Evolutionary conservation across 2,888 invertebrate species (phyloP).

Genomic region (Drosophila anceps): DNA sequence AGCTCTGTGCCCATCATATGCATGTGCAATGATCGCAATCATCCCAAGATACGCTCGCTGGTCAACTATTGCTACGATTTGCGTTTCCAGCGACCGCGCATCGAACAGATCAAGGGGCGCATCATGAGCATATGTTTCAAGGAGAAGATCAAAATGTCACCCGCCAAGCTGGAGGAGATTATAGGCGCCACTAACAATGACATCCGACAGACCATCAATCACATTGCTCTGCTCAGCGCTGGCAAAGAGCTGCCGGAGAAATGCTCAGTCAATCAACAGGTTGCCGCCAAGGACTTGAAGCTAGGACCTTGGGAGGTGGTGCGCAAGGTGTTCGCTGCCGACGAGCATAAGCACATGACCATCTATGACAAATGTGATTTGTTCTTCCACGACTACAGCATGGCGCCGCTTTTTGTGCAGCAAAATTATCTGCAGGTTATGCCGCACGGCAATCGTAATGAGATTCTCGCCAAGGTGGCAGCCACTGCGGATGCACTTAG

Average conservation of each 20-base stretch:
- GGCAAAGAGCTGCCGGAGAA: constrained; percentile 85
- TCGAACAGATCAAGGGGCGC: constrained; percentile 96
- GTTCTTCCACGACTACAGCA: constrained; percentile 98
- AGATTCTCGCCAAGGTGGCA: constrained; percentile 90
- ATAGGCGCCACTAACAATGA: constrained; percentile 96
- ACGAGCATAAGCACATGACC: constrained; percentile 91
- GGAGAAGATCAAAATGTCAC: constrained; percentile 93
- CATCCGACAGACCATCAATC: constrained; percentile 96
- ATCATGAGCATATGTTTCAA: constrained; percentile 96
- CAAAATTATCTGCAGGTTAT: constrained; percentile 96
- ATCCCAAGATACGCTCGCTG: constrained; percentile 96
- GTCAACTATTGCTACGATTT: constrained; percentile 98
- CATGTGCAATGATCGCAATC: constrained; percentile 98
- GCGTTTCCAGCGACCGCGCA: constrained; percentile 92
- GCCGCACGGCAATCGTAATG: constrained; percentile 89
- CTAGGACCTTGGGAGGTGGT: constrained; percentile 98
- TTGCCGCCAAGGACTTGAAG: constrained; percentile 92
- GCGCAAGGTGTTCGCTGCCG: constrained; percentile 93
- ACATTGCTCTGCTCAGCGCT: constrained; percentile 93
- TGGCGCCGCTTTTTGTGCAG: constrained; percentile 98
- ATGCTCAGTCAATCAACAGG: constrained; percentile 69
- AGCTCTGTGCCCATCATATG: constrained; percentile 96
- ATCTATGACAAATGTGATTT: constrained; percentile 94
- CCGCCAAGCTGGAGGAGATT: constrained; percentile 92
- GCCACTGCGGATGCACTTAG: constrained; percentile 94